phyloP scores from a whole-genome alignment of 2,888 invertebrate species.

The Operophtera brumata region DNA sequence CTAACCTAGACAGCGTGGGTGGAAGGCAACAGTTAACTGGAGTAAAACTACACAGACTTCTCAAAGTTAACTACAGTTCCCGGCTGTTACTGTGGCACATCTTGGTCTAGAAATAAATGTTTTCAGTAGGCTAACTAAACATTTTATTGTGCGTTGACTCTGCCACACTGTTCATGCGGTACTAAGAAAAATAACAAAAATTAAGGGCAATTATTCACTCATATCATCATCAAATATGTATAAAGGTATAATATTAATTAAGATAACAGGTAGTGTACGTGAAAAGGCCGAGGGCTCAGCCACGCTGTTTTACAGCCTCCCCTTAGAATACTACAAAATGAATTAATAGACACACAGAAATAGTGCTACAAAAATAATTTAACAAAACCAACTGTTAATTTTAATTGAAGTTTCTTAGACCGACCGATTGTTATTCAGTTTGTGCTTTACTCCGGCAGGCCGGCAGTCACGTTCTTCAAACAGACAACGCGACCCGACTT shows the following conservation, averaged over 20 bases:
- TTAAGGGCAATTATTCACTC: too few relatives aligned
- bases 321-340: too few relatives aligned
- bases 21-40: slow-evolving; percentile 1
- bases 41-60: neutral
- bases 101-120: neutral
- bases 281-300: too few relatives aligned
- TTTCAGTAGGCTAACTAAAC: neutral
- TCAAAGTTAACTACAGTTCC: neutral
- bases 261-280: too few relatives aligned
- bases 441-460: slow-evolving; percentile 37
- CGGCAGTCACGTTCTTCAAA: slow-evolving; percentile 56
- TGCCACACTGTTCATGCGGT: neutral
- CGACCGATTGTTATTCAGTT: slow-evolving; percentile 54
- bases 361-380: neutral
- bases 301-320: too few relatives aligned
- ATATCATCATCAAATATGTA: too few relatives aligned
- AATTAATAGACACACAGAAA: neutral
- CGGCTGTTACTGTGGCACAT: neutral
- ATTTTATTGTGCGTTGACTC: neutral
- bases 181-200: too few relatives aligned
- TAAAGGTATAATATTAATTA: too few relatives aligned
- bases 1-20: slow-evolving; percentile 5
- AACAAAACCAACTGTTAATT: neutral
- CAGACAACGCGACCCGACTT: slow-evolving; percentile 56
- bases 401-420: slow-evolving; percentile 24